Conservation (phyloP, 2,113 vertebrate species). For the Mugil cephalus region DNA sequence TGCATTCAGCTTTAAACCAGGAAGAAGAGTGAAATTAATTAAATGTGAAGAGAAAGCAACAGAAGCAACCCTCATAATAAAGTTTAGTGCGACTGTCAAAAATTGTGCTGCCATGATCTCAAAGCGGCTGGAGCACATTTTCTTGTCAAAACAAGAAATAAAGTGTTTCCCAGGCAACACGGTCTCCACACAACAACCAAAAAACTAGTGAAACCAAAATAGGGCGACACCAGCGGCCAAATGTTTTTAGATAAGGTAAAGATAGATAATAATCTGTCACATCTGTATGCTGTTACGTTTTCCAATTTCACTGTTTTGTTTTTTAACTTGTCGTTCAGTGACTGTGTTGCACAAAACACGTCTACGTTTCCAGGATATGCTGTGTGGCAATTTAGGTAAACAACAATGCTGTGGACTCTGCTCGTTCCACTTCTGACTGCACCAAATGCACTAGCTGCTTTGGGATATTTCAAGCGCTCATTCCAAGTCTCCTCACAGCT, state of each 20-base stretch:
- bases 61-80: neutral
- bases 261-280: neutral
- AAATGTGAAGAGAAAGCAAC: neutral
- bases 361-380: slow-evolving; percentile 7
- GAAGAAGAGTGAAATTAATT: neutral
- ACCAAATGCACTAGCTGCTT: neutral
- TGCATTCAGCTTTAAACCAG: neutral
- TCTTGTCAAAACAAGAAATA: too few relatives aligned
- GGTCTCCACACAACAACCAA: too few relatives aligned
- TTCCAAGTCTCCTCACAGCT: neutral
- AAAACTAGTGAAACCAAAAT: too few relatives aligned
- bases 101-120: too few relatives aligned
- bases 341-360: neutral
- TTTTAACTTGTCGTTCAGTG: neutral
- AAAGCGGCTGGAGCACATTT: neutral
- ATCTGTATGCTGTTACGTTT: neutral
- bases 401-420: slow-evolving; percentile 48
- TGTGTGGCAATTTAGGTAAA: slow-evolving; percentile 29
- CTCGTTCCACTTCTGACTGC: neutral
- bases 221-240: neutral
- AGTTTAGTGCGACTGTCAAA: too few relatives aligned
- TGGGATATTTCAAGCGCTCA: neutral
- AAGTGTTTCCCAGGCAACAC: neutral
- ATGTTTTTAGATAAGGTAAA: too few relatives aligned
- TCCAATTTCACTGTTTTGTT: neutral